These are phyloP conservation scores for Thalpophila matura DNA, from an alignment of 2,888 invertebrate species.

Conservation along the genomic window DNA sequence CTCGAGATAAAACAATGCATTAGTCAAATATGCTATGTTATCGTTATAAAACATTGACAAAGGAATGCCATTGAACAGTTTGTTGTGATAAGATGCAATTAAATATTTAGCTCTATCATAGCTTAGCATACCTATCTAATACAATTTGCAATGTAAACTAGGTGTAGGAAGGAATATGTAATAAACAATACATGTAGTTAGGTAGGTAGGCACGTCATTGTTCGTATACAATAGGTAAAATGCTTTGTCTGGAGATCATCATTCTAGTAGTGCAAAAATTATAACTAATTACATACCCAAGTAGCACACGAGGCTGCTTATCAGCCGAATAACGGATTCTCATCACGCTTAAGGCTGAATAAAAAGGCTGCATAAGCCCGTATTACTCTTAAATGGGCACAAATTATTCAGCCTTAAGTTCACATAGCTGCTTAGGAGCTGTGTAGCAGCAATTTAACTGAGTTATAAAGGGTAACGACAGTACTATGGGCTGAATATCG, in stretches of 20 bases:
- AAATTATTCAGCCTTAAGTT: too few relatives aligned
- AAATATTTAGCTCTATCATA: constrained; percentile 13
- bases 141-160: constrained; percentile 31
- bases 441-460: too few relatives aligned
- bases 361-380: too few relatives aligned
- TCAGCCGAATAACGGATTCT: too few relatives aligned
- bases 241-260: constrained; percentile 15
- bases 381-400: too few relatives aligned
- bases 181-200: constrained; percentile 1
- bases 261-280: constrained; percentile 1
- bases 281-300: too few relatives aligned
- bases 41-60: constrained; percentile 47
- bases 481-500: too few relatives aligned
- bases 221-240: constrained; percentile 1
- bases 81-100: constrained; percentile 20
- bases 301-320: too few relatives aligned
- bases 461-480: too few relatives aligned
- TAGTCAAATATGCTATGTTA: constrained; percentile 44
- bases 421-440: too few relatives aligned
- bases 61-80: constrained; percentile 47
- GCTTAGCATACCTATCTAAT: constrained; percentile 6
- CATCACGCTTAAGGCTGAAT: too few relatives aligned
- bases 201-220: neutral
- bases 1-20: constrained; percentile 47
- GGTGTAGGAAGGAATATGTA: neutral